These are phyloP conservation scores for Tupaia tana DNA, from an alignment of 2,113 vertebrate genomes.

Conservation along the genomic window DNA sequence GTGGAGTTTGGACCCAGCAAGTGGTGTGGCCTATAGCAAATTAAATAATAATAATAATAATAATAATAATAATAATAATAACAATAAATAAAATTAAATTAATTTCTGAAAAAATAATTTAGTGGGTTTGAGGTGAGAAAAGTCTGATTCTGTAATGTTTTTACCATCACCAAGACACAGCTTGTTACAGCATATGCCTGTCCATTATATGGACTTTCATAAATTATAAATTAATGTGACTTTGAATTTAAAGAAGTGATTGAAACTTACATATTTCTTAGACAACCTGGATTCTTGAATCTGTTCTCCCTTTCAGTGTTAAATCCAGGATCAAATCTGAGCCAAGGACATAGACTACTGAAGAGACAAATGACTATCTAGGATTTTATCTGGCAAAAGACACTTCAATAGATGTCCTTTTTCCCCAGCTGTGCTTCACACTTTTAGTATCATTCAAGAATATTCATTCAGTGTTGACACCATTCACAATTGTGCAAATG, in stretches of 20 bases:
- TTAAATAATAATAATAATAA: too few species aligned
- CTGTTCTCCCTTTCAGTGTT: not conserved
- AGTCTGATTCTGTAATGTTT: not conserved
- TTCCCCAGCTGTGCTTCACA: not conserved
- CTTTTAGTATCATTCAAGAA: constrained; percentile 64
- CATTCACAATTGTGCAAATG: constrained; percentile 75
- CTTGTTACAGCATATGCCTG: not conserved
- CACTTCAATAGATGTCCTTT: not conserved
- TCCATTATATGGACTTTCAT: not conserved
- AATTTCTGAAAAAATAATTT: not conserved
- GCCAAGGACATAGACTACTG: not conserved
- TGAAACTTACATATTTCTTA: not conserved
- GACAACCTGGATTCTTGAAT: not conserved
- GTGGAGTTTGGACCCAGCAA: too few species aligned
- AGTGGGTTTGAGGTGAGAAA: not conserved
- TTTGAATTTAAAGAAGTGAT: constrained; percentile 23
- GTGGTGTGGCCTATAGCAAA: too few species aligned
- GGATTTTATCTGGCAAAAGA: not conserved
- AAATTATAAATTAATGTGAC: not conserved
- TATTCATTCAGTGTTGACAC: constrained; percentile 67
- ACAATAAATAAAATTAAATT: too few species aligned
- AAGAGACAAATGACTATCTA: not conserved
- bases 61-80: too few species aligned
- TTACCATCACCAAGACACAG: not conserved
- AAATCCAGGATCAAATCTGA: constrained; percentile 1